Conservation (phyloP, 2,888 invertebrate genomes). For the Drosophila multiciliata region DNA sequence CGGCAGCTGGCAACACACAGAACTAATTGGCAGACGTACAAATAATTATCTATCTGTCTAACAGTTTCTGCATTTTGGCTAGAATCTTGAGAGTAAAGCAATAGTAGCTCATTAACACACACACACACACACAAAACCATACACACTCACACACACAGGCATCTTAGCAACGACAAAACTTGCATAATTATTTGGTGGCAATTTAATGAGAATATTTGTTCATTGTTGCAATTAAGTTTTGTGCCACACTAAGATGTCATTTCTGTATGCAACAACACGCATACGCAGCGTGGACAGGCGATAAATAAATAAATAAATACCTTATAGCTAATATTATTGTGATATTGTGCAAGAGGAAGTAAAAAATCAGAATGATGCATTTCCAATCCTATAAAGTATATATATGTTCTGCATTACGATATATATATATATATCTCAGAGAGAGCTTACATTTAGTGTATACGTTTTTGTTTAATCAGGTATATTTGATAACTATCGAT, state of each 20-base stretch:
- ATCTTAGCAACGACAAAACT: neutral
- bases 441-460: too few relatives aligned
- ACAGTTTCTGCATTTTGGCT: neutral
- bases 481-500: too few relatives aligned
- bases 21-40: neutral
- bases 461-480: too few relatives aligned
- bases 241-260: neutral
- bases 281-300: constrained; percentile 21
- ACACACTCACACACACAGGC: neutral
- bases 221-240: neutral
- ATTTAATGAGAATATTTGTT: neutral
- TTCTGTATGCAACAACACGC: constrained; percentile 11
- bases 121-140: neutral
- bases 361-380: too few relatives aligned
- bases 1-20: neutral
- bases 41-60: neutral
- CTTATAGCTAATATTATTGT: neutral
- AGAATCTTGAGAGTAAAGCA: neutral
- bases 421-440: too few relatives aligned
- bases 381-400: too few relatives aligned
- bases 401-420: too few relatives aligned
- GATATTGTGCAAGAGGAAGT: too few relatives aligned
- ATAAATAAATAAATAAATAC: too few relatives aligned
- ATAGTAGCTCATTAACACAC: neutral
- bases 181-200: neutral